Conservation (phyloP, 2,113 vertebrate species). For the Rhea americana region DNA sequence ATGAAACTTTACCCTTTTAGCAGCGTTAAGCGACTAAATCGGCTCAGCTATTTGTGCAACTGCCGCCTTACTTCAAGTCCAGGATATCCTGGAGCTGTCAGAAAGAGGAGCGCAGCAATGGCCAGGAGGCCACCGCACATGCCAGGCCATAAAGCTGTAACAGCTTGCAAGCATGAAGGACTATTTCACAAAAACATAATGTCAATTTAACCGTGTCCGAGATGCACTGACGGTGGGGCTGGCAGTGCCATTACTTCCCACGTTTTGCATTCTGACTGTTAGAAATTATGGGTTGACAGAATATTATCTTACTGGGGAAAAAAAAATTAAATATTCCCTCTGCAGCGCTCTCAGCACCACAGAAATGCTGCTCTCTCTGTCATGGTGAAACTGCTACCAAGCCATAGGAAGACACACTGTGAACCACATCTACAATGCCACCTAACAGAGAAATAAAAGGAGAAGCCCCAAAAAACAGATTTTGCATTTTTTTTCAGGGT, state of each 20-base stretch:
- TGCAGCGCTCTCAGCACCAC: neutral
- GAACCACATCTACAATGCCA: neutral
- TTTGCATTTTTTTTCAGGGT: neutral
- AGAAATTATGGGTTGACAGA: rapidly evolving
- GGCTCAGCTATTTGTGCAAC: neutral
- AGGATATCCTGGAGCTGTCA: neutral
- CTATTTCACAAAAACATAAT: neutral
- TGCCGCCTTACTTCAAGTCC: neutral
- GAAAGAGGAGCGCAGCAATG: neutral
- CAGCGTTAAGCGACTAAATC: neutral
- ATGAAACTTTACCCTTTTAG: neutral
- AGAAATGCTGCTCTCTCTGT: neutral
- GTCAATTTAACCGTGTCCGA: neutral
- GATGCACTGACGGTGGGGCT: neutral
- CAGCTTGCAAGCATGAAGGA: neutral
- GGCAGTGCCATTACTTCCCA: neutral
- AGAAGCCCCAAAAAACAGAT: neutral
- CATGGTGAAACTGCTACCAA: neutral
- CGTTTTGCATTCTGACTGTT: neutral
- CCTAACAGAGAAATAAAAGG: neutral
- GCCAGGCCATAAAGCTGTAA: neutral
- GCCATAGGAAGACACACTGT: neutral
- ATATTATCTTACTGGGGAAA: neutral
- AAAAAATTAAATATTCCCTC: neutral
- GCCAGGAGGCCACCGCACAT: neutral